Conservation (phyloP, 2,888 invertebrate genomes). For the Blomia tropicalis region DNA sequence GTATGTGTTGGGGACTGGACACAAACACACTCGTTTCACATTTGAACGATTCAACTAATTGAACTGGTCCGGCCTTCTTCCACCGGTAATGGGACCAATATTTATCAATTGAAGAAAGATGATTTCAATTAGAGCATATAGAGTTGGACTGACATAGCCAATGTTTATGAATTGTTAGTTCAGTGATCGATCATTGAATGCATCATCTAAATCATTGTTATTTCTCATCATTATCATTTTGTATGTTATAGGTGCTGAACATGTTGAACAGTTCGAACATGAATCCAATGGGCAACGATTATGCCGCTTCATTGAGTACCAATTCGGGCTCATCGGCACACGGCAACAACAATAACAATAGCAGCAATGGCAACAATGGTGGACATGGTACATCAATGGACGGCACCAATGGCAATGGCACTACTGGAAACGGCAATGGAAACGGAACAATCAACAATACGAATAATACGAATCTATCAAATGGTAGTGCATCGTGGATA, state of each 20-base stretch:
- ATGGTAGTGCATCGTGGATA: neutral
- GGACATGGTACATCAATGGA: slow-evolving; percentile 7
- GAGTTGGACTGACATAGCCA: slow-evolving; percentile 2
- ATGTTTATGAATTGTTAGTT: neutral
- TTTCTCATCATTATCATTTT: neutral
- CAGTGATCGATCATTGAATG: neutral
- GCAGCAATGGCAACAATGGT: slow-evolving; percentile 14
- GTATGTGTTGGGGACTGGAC: neutral
- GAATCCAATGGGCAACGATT: slow-evolving; percentile 27
- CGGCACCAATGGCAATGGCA: neutral
- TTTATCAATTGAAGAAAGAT: neutral
- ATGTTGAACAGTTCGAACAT: slow-evolving; percentile 28
- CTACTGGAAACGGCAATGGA: neutral
- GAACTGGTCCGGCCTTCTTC: neutral
- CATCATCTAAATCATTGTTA: neutral
- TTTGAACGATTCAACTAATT: neutral
- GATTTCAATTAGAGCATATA: slow-evolving; percentile 11
- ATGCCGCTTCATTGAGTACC: slow-evolving; percentile 19
- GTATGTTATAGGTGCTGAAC: slow-evolving; percentile 28
- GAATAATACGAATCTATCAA: neutral
- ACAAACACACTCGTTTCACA: neutral
- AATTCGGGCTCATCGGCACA: slow-evolving; percentile 17
- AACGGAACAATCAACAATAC: neutral
- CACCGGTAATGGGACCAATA: slow-evolving; percentile 9
- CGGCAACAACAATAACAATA: slow-evolving; percentile 19